Base-by-base conservation (phyloP, 2,888 invertebrate species). In the Cacoxenus indagator region DNA sequence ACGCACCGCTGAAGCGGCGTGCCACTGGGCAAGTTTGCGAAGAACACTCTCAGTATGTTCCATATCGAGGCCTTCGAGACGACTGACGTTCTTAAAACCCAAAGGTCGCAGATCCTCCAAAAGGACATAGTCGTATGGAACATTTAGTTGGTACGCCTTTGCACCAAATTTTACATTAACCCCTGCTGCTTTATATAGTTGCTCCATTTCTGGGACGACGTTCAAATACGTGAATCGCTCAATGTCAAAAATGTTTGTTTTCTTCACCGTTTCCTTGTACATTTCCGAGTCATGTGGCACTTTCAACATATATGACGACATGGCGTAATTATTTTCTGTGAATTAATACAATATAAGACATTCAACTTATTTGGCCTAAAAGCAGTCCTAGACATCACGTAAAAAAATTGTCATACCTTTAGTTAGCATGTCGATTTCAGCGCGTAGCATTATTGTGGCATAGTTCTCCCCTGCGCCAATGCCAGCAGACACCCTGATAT, bases 401-500 rank as follows among this genome's bases (percentile, higher is more conserved):
- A 8, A 8, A 43, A n/a, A n/a, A n/a, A 9, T 45, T 62, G 1
- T n/a, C 43, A 45, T 61, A 86, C 87, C 78, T 24, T 77, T 68
- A 11, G 85, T 65, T 55, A 84, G 79, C 11, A 84, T 67, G 0
- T 80, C 80, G 11, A 86, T 73, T 17, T 73, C 65, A 1, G 83
- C 26, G 9, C 86, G 77, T 26, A 85, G 54, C 82, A 87, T 84
- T 2, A 83, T 62, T 0, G 86, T 85, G n/a, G 82, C 74, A 72
- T 83, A 87, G 68, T 87, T 87, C 68, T 87, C 87, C 0, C 86
- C 87, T 0, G 79, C 75, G 2, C 71, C 76, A 3, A 74, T 65
- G 9, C 84, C 86, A 1, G 72, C 72, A 5, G 54, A 70, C 5
- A 70, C 71, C 17, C 69, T 73, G 43, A 82, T 78, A n/a, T 70